These are phyloP conservation scores for Gortyna flavago DNA, from an alignment of 2,888 invertebrate species.

Conservation along the genomic window DNA sequence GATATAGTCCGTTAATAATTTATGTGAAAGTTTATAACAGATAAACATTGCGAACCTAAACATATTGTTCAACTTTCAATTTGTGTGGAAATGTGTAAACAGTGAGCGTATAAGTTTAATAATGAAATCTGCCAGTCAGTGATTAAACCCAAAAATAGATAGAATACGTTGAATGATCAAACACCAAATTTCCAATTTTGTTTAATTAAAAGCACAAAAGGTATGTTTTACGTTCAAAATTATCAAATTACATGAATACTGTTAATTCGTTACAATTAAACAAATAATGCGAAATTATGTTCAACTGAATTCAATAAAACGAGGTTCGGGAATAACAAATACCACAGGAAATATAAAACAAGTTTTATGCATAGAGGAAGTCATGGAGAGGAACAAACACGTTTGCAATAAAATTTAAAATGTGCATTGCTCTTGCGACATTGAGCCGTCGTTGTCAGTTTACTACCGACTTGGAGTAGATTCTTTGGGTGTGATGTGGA, in stretches of 20 bases:
- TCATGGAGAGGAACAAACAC: conserved; percentile 16
- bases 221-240: conserved; percentile 45
- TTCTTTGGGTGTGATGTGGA: conserved; percentile 18
- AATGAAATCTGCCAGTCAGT: conserved; percentile 31
- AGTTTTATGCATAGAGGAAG: conserved; percentile 34
- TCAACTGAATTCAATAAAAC: conserved; percentile 2
- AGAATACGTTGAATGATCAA: conserved; percentile 33
- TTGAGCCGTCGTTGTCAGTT: conserved; percentile 34
- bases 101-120: conserved; percentile 36
- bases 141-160: conserved; percentile 40
- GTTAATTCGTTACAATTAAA: conserved; percentile 33
- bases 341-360: conserved; percentile 18
- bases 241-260: conserved; percentile 27
- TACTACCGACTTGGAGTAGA: conserved; percentile 33
- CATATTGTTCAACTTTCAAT: conserved; percentile 16
- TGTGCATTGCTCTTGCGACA: conserved; percentile 36
- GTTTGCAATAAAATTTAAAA: conserved; percentile 51
- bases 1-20: conserved; percentile 14
- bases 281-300: conserved; percentile 20
- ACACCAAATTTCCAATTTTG: conserved; percentile 33
- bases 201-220: conserved; percentile 46
- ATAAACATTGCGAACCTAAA: conserved; percentile 14
- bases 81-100: conserved; percentile 21
- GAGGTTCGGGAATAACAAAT: conserved; percentile 1
- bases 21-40: conserved; percentile 36